Percentiles rank a stretch among this genome's conserved stretches.
Conservation (phyloP, 2,888 invertebrate species). For the Bugulina stolonifera region DNA sequence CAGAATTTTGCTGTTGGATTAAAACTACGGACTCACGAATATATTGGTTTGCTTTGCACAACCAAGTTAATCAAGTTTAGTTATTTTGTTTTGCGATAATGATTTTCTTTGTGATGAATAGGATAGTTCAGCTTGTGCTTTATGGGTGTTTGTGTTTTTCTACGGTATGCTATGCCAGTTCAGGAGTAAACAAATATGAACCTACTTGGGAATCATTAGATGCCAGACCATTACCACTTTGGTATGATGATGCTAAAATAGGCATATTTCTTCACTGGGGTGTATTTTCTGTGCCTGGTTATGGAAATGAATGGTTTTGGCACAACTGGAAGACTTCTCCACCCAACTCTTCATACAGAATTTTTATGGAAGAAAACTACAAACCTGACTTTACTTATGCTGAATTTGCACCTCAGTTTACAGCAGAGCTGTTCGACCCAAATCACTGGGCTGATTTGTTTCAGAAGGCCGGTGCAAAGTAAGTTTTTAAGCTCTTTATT, state of each 20-base stretch:
- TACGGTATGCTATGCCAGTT: no score
- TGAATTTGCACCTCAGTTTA: slow-evolving; percentile 80
- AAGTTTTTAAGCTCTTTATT: slow-evolving; percentile 19
- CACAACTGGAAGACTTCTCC: slow-evolving; percentile 43
- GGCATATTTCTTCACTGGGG: slow-evolving; percentile 94
- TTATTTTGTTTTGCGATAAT: no score
- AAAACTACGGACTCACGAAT: no score
- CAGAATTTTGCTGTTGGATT: no score
- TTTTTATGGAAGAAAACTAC: slow-evolving; percentile 76
- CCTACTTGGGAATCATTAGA: slow-evolving; percentile 82
- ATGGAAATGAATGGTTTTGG: slow-evolving; percentile 59
- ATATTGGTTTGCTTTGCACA: no score
- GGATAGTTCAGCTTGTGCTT: no score
- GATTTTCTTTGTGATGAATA: no score
- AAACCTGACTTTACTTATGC: slow-evolving; percentile 81
- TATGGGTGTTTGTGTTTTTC: no score
- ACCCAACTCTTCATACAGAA: slow-evolving; percentile 34
- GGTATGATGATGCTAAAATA: slow-evolving; percentile 84
- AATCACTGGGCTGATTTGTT: slow-evolving; percentile 77
- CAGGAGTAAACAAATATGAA: no score
- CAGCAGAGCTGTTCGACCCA: slow-evolving; percentile 78
- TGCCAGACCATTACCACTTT: slow-evolving; percentile 70
- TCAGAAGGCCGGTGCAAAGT: slow-evolving; percentile 73
- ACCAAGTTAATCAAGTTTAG: no score
- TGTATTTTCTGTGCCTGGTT: slow-evolving; percentile 82